Evolutionary conservation across 2,888 invertebrate species (phyloP), one percentile per base, ranked within the genome.

Genomic region (Bedellia somnulentella): DNA sequence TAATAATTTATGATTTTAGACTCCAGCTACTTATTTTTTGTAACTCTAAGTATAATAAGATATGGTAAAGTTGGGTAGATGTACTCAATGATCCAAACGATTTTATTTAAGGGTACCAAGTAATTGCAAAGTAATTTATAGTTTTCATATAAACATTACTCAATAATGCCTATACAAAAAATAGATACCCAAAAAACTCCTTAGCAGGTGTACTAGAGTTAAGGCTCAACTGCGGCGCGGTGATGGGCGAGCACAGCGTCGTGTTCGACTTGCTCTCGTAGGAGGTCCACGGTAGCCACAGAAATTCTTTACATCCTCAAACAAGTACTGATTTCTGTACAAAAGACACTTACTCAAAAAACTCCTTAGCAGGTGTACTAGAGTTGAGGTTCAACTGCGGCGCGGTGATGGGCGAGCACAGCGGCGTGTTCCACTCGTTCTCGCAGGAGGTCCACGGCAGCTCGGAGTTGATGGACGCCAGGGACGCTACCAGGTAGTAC

Each of bases 231-330:
- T 63, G 61, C 1, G 61, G 57, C 28, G 67, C 67, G 17, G 82
- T 83, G 37, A 87, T 81, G 1, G 84, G 83, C 35, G 80, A 78
- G 55, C 93, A 93, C 30, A 81, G 75, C 0, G 78, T 76, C 0
- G 93, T 93, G 67, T 93, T 93, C 93, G 93, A 93, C 10, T 80
- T 66, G 59, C 93, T 92, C 55, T 83, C 80, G 57, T 93, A 93
- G 40, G 83, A 83, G 31, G 89, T 89, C 93, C 93, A 93, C 1
- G 93, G 93, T 29, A 93, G 79, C n/a, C n/a, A n/a, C n/a, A n/a
- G n/a, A n/a, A n/a, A n/a, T n/a, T n/a, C n/a, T n/a, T n/a, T n/a
- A n/a, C n/a, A n/a, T n/a, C n/a, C n/a, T n/a, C n/a, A n/a, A n/a
- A n/a, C n/a, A n/a, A n/a, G n/a, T n/a, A n/a, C n/a, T n/a, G n/a